phyloP scores from a whole-genome alignment of 2,797 vertebrate genomes.

The Heliangelus exortis region DNA sequence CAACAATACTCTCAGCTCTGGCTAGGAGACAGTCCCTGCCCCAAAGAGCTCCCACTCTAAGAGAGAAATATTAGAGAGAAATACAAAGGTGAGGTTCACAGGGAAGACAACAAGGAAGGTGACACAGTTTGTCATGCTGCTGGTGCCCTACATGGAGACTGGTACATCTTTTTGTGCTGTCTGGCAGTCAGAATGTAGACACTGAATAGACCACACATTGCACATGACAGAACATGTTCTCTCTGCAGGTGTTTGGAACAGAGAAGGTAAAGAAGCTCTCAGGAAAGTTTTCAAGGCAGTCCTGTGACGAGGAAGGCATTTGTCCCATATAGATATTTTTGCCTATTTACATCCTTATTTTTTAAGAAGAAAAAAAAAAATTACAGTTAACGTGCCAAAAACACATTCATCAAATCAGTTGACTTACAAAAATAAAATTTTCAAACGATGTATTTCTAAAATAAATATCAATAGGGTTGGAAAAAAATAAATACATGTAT shows the following conservation, averaged over 20 bases:
- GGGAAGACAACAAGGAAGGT: not conserved
- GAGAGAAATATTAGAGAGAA: not conserved
- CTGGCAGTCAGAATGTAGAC: constrained; percentile 4
- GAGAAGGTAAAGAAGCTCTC: constrained; percentile 44
- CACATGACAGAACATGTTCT: not conserved
- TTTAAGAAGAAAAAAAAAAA: constrained; percentile 54
- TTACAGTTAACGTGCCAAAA: constrained; percentile 20
- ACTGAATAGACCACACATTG: not conserved
- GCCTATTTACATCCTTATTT: constrained; percentile 68
- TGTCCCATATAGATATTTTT: constrained; percentile 65
- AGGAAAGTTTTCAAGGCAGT: constrained; percentile 44
- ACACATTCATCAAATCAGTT: constrained; percentile 18
- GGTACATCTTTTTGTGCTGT: constrained; percentile 13
- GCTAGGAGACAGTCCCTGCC: constrained; percentile 41
- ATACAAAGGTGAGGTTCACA: not conserved
- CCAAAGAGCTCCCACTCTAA: constrained; percentile 51
- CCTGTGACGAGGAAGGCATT: constrained; percentile 48
- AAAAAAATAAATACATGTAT: constrained; percentile 50
- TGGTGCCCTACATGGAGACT: constrained; percentile 37
- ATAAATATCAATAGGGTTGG: constrained; percentile 45
- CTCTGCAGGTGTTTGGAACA: constrained; percentile 4
- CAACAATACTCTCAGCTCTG: constrained; percentile 5
- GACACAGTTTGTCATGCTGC: constrained; percentile 8
- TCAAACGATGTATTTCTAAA: constrained; percentile 47
- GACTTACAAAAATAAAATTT: constrained; percentile 76